Evolutionary conservation across 2,888 invertebrate species (phyloP).

Genomic region (Drosophila robusta): DNA sequence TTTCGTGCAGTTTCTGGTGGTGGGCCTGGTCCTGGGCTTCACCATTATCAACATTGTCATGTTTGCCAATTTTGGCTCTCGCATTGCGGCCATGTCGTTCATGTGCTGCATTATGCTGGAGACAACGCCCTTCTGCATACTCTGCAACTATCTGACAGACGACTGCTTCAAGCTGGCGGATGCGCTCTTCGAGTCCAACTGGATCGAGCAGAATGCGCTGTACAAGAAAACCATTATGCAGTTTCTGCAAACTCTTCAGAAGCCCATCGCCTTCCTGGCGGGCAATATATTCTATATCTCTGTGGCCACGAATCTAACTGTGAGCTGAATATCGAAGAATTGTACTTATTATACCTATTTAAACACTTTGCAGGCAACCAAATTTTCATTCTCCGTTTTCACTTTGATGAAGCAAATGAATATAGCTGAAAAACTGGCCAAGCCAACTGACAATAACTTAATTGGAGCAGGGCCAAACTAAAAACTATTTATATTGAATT

Average conservation of each 20-base stretch:
- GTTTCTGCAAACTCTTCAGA: slow-evolving; percentile 71
- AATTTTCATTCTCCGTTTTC: slow-evolving; percentile 76
- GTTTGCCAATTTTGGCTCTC: slow-evolving; percentile 58
- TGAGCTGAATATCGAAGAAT: slow-evolving; percentile 35
- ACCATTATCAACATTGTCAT: slow-evolving; percentile 68
- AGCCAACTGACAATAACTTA: background rate
- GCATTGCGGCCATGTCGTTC: slow-evolving; percentile 59
- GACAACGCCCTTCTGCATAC: slow-evolving; percentile 74
- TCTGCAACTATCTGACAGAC: slow-evolving; percentile 65
- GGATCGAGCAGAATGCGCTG: slow-evolving; percentile 61
- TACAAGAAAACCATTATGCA: slow-evolving; percentile 60
- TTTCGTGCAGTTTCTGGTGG: slow-evolving; percentile 73
- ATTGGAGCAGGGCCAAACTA: background rate
- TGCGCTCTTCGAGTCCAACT: slow-evolving; percentile 75
- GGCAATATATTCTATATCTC: slow-evolving; percentile 74
- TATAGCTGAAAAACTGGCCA: slow-evolving; percentile 54
- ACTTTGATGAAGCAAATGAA: slow-evolving; percentile 75
- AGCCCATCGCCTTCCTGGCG: slow-evolving; percentile 69
- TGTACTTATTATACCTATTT: background rate
- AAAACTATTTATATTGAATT: background rate
- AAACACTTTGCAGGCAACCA: slow-evolving; percentile 61
- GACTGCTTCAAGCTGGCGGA: slow-evolving; percentile 65
- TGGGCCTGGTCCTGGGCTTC: slow-evolving; percentile 67
- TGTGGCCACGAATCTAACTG: slow-evolving; percentile 71
- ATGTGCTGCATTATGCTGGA: slow-evolving; percentile 62